Base-by-base conservation (phyloP, 2,888 invertebrate genomes). In the Eueremaeus valkanovi region DNA sequence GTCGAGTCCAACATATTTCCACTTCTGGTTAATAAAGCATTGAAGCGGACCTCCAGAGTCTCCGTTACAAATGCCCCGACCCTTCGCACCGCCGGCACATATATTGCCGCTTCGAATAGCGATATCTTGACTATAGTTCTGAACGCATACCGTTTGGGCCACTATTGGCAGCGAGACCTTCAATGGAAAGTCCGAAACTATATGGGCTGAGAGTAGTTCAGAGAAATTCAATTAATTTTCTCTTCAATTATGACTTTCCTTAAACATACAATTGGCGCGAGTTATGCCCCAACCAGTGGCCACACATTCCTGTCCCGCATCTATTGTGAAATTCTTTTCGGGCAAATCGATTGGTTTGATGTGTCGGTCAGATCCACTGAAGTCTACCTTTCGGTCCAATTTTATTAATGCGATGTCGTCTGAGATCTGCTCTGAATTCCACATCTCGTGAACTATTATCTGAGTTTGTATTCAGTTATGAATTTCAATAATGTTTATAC, bases 31-130 rank as follows among this genome's bases (percentile, higher is more conserved):
- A 1, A 75, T 63, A 0, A 24, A n/a, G 51, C 77, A 77, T 18
- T 76, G 55, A 3, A 77, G 66, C 18, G 77, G 77, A n/a, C 77
- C 77, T 8, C 77, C 77, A 73, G 58, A 58, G 36, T 77, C 77
- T 66, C 77, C 42, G 9, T 27, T 77, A 73, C 45, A 78, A 78
- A 31, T 77, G 63, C 36, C n/a, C n/a, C n/a, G n/a, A n/a, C n/a
- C n/a, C n/a, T n/a, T n/a, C n/a, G n/a, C n/a, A n/a, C n/a, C n/a
- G n/a, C n/a, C n/a, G n/a, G n/a, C n/a, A n/a, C n/a, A n/a, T n/a
- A n/a, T n/a, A n/a, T n/a, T n/a, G n/a, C n/a, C n/a, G n/a, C n/a
- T n/a, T n/a, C n/a, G n/a, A n/a, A n/a, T n/a, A n/a, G n/a, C n/a
- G n/a, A n/a, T n/a, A n/a, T n/a, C n/a, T n/a, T n/a, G n/a, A n/a